Base-by-base conservation (phyloP, 2,797 vertebrate species). In the Poeciliopsis infans region DNA sequence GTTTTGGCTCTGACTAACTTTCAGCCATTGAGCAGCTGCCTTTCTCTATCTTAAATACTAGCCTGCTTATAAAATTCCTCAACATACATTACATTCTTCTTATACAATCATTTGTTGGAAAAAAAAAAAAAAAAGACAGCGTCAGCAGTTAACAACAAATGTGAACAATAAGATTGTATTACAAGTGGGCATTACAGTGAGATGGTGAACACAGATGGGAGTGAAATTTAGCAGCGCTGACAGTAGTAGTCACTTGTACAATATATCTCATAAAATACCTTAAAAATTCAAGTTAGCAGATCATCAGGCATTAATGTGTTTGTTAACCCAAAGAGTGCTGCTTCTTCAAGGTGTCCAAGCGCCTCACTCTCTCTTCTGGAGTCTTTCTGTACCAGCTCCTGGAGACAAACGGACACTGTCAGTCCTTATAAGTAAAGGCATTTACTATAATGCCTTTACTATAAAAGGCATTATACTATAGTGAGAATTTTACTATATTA, bases 381-480 rank as follows among this genome's bases (percentile, higher is more conserved):
- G 97, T 97, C 89, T 97, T 98, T 94, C 95, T 96, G 94, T 96
- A 97, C 94, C 97, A 97, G 90, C 97, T 98, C 96, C 98, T 99
- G 94, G 84, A 39, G 79, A 68, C 57, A 83, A 80, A 84, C 47
- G 74, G 7, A 7, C 51, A 43, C 7, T 0, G 64, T 85, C 25
- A 86, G 6, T 43, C 13, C 3, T 55, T 11, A n/a, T 12, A n/a
- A n/a, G 53, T 12, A 55, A 59, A 53, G 3, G 15, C 49, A 18
- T 23, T n/a, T 18, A 47, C 46, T 18, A 4, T 15, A 46, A 46
- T 46, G 45, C 45, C 45, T 46, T 46, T 46, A 13, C 2, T 46
- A 15, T 47, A 47, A 47, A 47, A 47, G 45, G 45, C 45, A 46
- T 15, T 46, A 46, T 46, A 46, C 13, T 46, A 47, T 47, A 47